phyloP scores from a whole-genome alignment of 2,888 invertebrate species.

The Thysanoteuthis rhombus region DNA sequence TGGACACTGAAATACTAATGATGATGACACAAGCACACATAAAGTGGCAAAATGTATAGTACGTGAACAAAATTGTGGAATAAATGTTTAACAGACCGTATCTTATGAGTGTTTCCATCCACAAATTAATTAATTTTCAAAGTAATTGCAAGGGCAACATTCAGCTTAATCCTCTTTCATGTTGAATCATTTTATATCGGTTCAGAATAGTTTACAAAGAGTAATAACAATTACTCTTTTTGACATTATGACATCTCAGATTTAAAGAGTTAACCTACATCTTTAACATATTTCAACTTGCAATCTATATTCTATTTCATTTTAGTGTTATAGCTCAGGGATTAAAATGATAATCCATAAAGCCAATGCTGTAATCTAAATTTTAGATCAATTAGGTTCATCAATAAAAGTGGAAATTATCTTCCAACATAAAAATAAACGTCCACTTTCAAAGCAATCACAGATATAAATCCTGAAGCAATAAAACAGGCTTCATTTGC shows the following conservation, averaged over 20 bases:
- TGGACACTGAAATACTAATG: too few species aligned
- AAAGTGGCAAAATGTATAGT: not conserved
- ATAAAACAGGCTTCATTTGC: not conserved
- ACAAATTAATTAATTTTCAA: not conserved
- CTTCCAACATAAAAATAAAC: not conserved
- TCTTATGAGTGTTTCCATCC: not conserved
- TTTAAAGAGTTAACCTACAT: not conserved
- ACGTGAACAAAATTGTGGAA: not conserved
- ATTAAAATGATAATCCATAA: not conserved
- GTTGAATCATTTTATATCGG: not conserved
- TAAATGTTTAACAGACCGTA: not conserved
- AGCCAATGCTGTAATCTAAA: not conserved
- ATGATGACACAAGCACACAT: not conserved
- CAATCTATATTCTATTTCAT: not conserved
- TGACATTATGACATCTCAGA: not conserved
- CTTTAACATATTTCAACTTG: not conserved
- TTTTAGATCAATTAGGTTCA: not conserved
- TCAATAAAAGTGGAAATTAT: not conserved
- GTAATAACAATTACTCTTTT: not conserved
- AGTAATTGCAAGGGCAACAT: not conserved
- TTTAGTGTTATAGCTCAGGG: not conserved
- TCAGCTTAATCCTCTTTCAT: not conserved
- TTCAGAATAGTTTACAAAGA: not conserved
- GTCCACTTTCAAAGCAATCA: not conserved
- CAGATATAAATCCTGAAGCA: not conserved